A percentile compares a stretch with the other conserved stretches of the same genome.
Evolutionary conservation across 2,797 vertebrate species (phyloP).

Genomic region (Argentina silus): DNA sequence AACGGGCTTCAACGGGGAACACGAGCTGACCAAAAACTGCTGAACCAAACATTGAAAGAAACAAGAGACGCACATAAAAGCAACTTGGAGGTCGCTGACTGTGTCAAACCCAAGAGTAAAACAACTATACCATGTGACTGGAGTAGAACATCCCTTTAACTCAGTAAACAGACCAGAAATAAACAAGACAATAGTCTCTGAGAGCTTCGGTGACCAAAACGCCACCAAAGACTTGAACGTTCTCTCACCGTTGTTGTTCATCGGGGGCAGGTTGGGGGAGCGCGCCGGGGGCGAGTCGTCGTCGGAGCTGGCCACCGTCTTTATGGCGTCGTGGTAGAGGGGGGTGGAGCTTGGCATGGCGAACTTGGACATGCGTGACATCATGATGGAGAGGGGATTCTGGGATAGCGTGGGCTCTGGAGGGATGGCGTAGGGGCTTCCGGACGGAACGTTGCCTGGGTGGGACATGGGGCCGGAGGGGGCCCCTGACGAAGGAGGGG

Average conservation of each 20-base stretch:
- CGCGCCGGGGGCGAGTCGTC: slow-evolving; percentile 98
- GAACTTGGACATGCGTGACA: slow-evolving; percentile 99
- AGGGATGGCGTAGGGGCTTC: slow-evolving; percentile 94
- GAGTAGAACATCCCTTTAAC: no score
- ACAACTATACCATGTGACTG: no score
- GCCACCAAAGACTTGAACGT: no score
- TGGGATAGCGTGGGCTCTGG: slow-evolving; percentile 98
- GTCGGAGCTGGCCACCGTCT: slow-evolving; percentile 98
- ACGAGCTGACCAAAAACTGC: no score
- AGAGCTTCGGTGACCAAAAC: no score
- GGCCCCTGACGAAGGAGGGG: slow-evolving; percentile 83
- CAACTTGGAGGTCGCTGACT: no score
- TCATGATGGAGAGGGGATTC: slow-evolving; percentile 99
- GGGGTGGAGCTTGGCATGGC: slow-evolving; percentile 99
- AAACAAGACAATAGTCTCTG: no score
- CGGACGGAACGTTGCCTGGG: slow-evolving; percentile 92
- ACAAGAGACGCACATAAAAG: no score
- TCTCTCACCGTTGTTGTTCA: slow-evolving; percentile 91
- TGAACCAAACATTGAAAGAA: no score
- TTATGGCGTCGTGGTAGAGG: slow-evolving; percentile 99
- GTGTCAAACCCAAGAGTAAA: no score
- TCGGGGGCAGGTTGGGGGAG: slow-evolving; percentile 95
- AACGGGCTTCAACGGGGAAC: no score
- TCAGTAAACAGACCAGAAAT: no score
- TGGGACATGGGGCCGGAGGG: slow-evolving; percentile 88